Percentiles rank a stretch among this genome's conserved stretches.
phyloP scores from a whole-genome alignment of 1,140 invertebrate species.

The Laupala kohalensis region DNA sequence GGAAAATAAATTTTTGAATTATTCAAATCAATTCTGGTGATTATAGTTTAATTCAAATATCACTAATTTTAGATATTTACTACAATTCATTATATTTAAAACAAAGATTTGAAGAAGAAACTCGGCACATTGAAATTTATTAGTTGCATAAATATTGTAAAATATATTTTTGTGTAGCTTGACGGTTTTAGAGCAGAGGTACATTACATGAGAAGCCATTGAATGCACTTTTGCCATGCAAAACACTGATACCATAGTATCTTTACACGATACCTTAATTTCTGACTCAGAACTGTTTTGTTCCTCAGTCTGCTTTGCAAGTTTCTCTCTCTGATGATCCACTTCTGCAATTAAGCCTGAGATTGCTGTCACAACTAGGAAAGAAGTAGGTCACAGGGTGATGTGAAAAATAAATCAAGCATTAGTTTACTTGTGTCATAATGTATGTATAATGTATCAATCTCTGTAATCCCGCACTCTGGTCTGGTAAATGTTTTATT shows the following conservation, averaged over 20 bases:
- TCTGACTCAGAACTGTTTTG: conserved; percentile 10
- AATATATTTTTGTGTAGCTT: not conserved
- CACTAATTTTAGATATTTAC: no score
- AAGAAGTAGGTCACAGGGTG: conserved; percentile 10
- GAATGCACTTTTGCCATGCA: conserved; percentile 11
- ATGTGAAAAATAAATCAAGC: conserved; percentile 1
- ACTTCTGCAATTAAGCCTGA: conserved; percentile 57
- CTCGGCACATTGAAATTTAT: not conserved
- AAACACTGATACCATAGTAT: conserved; percentile 6
- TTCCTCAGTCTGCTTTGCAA: conserved; percentile 12
- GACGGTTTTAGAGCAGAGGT: not conserved
- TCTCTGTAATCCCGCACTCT: not conserved
- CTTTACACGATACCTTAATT: conserved; percentile 11
- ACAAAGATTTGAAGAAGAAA: no score
- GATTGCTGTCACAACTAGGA: conserved; percentile 55
- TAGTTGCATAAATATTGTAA: not conserved
- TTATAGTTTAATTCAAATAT: no score
- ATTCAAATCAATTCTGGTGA: no score
- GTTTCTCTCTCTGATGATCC: conserved; percentile 32
- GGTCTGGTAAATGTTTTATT: no score
- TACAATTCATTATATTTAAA: no score
- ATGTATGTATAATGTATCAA: not conserved
- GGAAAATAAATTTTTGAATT: not conserved
- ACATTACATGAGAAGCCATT: not conserved
- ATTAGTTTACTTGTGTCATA: not conserved